Evolutionary conservation across 2,113 vertebrate genomes (phyloP).

Genomic region (Nasalis larvatus): DNA sequence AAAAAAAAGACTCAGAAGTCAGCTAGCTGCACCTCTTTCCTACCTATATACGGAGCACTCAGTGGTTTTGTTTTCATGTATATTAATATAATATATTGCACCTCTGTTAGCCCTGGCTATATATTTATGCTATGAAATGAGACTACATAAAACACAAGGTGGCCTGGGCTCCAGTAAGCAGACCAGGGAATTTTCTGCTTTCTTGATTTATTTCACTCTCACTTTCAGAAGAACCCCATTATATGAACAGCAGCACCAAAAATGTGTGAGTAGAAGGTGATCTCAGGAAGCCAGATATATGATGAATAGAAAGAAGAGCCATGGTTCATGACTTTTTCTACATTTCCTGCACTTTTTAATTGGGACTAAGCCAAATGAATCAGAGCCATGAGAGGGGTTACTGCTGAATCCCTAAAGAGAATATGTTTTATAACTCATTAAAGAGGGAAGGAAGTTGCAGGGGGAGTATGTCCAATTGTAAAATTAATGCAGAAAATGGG

Average conservation of each 20-base stretch:
- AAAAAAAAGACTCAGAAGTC: not conserved
- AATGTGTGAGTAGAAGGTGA: not conserved
- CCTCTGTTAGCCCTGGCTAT: not conserved
- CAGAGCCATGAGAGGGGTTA: not conserved
- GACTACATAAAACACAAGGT: not conserved
- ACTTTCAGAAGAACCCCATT: not conserved
- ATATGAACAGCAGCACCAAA: not conserved
- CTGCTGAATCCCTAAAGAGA: not conserved
- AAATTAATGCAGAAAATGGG: not conserved
- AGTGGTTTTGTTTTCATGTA: not conserved
- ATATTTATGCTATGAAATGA: slow-evolving; percentile 27
- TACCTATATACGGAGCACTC: not conserved
- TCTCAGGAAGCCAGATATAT: not conserved
- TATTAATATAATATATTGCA: slow-evolving; percentile 6
- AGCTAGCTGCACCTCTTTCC: not conserved
- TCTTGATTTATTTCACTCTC: not conserved
- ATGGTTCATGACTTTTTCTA: not conserved
- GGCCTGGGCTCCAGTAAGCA: not conserved
- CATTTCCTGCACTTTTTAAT: not conserved
- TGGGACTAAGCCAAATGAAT: not conserved
- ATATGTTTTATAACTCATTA: not conserved
- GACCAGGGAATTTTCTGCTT: slow-evolving; percentile 37
- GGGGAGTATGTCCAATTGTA: not conserved
- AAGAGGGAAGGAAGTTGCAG: not conserved
- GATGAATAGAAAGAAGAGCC: not conserved